Base-by-base conservation (phyloP, 2,888 invertebrate genomes). In the Drosophila formosana region DNA sequence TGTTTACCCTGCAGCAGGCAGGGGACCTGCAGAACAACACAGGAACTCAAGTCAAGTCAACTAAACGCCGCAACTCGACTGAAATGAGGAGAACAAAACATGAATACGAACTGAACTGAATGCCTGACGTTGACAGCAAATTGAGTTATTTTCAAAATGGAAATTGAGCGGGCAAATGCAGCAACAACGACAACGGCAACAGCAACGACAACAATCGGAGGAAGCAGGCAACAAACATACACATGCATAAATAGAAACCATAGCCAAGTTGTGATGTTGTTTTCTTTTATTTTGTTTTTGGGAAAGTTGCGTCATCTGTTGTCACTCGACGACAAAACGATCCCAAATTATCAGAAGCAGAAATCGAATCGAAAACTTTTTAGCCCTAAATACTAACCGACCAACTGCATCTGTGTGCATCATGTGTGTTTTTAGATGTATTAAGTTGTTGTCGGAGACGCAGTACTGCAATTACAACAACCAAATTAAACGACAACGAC, bases 81-180 rank as follows among this genome's bases (percentile, higher is more conserved):
- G 32, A 32, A 32, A 7, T 32, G 32, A 9, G 39, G n/a, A 9
- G 51, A 56, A 47, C 46, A 68, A 23, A 50, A 49, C 43, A 53
- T 26, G 52, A 52, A 39, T 46, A 25, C 39, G 37, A 50, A 49
- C 18, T 41, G 46, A 11, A 11, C 8, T 2, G 26, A 49, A 45
- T 28, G 61, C 28, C 56, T 62, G 61, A 63, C 62, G 74, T 66
- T 75, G 76, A 66, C 75, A 71, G 66, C 66, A 63, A 71, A 75
- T 75, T 75, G 75, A 75, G 66, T 70, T 75, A 75, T 75, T 75
- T 69, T 69, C 58, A 61, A 72, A 72, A 66, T 75, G 66, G 71
- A 71, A 75, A 75, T 69, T 49, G 70, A 69, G 51, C 68, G 53
- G 52, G 45, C 60, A 69, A 49, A 60, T 34, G 41, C 47, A 63